These are phyloP conservation scores for Marcusenius ussheri DNA, from an alignment of 2,113 vertebrate species.

Conservation along the genomic window DNA sequence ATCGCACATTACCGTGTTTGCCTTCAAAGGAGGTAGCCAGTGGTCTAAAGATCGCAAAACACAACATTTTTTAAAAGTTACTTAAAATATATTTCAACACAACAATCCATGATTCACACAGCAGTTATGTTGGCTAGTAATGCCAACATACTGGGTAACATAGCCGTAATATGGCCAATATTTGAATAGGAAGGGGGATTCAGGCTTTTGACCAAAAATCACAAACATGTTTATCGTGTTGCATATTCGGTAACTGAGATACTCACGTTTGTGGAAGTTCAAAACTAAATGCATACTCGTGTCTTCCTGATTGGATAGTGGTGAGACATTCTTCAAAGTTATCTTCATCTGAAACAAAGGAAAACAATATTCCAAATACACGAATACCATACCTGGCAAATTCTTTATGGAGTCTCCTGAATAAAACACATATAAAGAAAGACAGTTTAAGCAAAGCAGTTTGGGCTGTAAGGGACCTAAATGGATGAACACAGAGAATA, in stretches of 20 bases:
- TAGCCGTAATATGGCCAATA: not conserved
- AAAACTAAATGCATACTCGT: conserved; percentile 98
- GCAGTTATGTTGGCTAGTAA: not conserved
- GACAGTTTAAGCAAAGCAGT: conserved; percentile 31
- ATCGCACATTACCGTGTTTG: conserved; percentile 97
- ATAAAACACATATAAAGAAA: conserved; percentile 41
- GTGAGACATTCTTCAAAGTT: conserved; percentile 94
- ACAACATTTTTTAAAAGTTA: not conserved
- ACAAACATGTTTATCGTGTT: not conserved
- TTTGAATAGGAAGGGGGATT: not conserved
- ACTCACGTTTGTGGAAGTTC: conserved; percentile 99
- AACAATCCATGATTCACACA: not conserved
- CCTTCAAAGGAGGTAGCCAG: conserved; percentile 99
- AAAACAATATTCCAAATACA: conserved; percentile 68
- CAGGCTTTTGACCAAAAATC: not conserved
- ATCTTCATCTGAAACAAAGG: conserved; percentile 82
- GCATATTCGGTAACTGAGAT: not conserved
- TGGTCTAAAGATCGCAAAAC: conserved; percentile 74
- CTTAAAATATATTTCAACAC: not conserved
- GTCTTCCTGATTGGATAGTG: conserved; percentile 93
- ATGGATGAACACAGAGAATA: not conserved
- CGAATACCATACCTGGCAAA: conserved; percentile 68
- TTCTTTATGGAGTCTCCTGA: conserved; percentile 57
- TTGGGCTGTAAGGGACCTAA: not conserved
- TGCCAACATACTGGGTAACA: not conserved